Base-by-base conservation (phyloP, 2,888 invertebrate species). In the Lepidocyrtinus sp. region DNA sequence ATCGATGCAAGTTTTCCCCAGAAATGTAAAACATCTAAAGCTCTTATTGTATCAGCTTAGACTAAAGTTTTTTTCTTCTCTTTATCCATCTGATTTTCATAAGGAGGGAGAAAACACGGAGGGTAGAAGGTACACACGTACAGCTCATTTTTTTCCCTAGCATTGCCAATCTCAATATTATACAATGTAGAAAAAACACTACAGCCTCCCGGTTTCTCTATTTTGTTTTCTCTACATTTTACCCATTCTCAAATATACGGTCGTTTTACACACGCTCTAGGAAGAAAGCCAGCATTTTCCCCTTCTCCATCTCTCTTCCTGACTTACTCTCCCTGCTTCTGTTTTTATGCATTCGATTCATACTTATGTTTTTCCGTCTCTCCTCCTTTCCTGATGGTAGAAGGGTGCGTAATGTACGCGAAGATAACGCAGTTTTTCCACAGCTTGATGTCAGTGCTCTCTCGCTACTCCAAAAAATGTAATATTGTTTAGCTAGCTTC, bases 191-290 rank as follows among this genome's bases (percentile, higher is more conserved):
- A n/a, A n/a, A n/a, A n/a, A n/a, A n/a, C n/a, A n/a, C 36, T 50
- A 50, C 75, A 72, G 72, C 76, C 82, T 80, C 81, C 75, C 68
- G 75, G 75, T 74, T 73, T 77, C 63, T 68, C 50, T n/a, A 21
- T 50, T 63, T 36, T 67, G 64, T 75, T 36, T 36, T 64, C 64
- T 55, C 59, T n/a, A n/a, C n/a, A n/a, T n/a, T n/a, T n/a, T n/a
- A n/a, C 36, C 59, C 27, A 22, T 65, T 62, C 69, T 77, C 55
- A 36, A 36, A 36, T 50, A 17, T 15, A 36, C n/a, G n/a, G 12
- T 36, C 5, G 36, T 36, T 36, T 36, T 36, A 5, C 36, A 5
- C 12, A 36, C 36, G n/a, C n/a, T n/a, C n/a, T n/a, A 15, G 50
- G 50, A 50, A 50, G 50, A 17, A 50, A 50, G 17, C n/a, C 15